A percentile compares a stretch with the other conserved stretches of the same genome.
Conservation (phyloP, 2,797 vertebrate genomes). For the Channallabes apus region DNA sequence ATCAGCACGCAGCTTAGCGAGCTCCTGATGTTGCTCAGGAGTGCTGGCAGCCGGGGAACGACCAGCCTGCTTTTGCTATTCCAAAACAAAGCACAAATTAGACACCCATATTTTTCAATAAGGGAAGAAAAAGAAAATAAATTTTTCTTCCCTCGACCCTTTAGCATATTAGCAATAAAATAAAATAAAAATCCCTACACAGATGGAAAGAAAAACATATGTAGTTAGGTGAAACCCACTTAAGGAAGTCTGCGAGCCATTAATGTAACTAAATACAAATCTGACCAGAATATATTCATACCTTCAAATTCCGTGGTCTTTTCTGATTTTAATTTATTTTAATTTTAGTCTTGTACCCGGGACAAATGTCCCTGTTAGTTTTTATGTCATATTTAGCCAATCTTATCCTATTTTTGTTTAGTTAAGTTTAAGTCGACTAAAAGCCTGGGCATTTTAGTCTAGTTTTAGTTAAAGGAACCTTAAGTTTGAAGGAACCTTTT, state of each 20-base stretch:
- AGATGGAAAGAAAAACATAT: not conserved
- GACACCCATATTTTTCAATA: not conserved
- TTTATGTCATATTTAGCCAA: too few relatives aligned
- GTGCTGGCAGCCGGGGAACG: conserved; percentile 79
- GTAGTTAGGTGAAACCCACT: not conserved
- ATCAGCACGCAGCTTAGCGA: conserved; percentile 87
- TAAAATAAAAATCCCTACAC: not conserved
- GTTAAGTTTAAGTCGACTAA: too few relatives aligned
- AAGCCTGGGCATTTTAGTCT: too few relatives aligned
- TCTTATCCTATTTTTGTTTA: too few relatives aligned
- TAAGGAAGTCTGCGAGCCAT: not conserved
- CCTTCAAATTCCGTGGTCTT: too few relatives aligned
- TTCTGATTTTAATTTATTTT: too few relatives aligned
- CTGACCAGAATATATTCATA: too few relatives aligned
- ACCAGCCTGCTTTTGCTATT: conserved; percentile 87
- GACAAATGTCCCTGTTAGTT: too few relatives aligned
- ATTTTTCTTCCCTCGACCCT: not conserved
- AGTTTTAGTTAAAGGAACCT: too few relatives aligned
- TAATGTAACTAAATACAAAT: not conserved
- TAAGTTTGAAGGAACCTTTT: too few relatives aligned
- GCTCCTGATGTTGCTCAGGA: conserved; percentile 88
- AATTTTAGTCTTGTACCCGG: too few relatives aligned
- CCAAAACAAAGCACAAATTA: conserved; percentile 10
- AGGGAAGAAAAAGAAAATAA: not conserved
- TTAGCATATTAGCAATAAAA: not conserved